Evolutionary conservation across 2,888 invertebrate species (phyloP).

Genomic region (Drosophila diplacantha): DNA sequence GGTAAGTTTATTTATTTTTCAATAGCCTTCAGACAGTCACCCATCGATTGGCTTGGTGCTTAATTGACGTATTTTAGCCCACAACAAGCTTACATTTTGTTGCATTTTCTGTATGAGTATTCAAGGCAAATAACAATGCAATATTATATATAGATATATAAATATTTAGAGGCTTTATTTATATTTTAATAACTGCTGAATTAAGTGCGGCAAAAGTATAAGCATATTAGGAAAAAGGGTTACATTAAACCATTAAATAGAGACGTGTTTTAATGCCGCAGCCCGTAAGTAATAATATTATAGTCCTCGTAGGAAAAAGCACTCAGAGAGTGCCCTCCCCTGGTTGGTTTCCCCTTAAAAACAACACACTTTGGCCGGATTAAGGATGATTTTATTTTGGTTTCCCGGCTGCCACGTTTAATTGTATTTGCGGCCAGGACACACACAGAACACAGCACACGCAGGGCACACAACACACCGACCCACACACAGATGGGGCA

Average conservation of each 20-base stretch:
- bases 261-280: slow-evolving; percentile 17
- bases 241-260: not conserved
- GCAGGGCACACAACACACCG: slow-evolving; percentile 8
- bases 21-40: slow-evolving; percentile 9
- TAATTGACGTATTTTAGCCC: slow-evolving; percentile 13
- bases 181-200: not conserved
- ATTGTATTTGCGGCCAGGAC: slow-evolving; percentile 50
- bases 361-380: slow-evolving; percentile 38
- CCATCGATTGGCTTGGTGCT: slow-evolving; percentile 3
- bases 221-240: slow-evolving; percentile 7
- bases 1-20: slow-evolving; percentile 14
- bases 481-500: slow-evolving; percentile 24
- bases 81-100: slow-evolving; percentile 9
- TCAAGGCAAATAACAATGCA: not conserved
- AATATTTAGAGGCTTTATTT: not conserved
- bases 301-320: slow-evolving; percentile 14
- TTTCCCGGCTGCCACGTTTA: slow-evolving; percentile 45
- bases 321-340: slow-evolving; percentile 3
- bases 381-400: slow-evolving; percentile 44
- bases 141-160: not conserved
- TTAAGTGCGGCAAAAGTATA: not conserved
- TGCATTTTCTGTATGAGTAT: not conserved
- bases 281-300: slow-evolving; percentile 16
- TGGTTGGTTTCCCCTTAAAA: slow-evolving; percentile 9
- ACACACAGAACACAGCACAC: slow-evolving; percentile 17